phyloP scores from a whole-genome alignment of 1,140 invertebrate genomes.

The Ptiloglossa arizonensis region DNA sequence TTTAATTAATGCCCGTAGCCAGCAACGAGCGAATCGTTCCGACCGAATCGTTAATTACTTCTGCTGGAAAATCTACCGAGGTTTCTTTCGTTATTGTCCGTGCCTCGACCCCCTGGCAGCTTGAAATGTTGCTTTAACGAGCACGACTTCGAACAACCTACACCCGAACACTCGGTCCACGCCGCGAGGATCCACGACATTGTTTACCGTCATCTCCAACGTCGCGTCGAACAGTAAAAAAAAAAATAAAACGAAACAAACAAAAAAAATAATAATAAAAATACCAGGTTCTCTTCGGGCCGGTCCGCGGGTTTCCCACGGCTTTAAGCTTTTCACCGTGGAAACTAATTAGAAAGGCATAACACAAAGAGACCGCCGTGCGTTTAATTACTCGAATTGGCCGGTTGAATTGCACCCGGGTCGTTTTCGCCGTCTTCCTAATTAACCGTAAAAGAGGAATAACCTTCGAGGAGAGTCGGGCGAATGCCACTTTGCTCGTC shows the following conservation, averaged over 20 bases:
- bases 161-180: background rate
- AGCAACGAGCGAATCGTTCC: no score
- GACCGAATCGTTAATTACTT: background rate
- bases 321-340: background rate
- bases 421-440: slow-evolving; percentile 3
- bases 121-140: background rate
- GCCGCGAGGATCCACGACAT: background rate
- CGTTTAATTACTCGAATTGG: slow-evolving; percentile 13
- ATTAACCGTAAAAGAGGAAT: slow-evolving; percentile 15
- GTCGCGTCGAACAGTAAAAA: background rate
- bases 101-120: no score
- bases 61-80: background rate
- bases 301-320: no score
- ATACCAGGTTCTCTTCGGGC: no score
- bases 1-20: background rate
- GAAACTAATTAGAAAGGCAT: slow-evolving; percentile 12
- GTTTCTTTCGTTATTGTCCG: no score
- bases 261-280: background rate
- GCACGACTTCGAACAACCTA: background rate
- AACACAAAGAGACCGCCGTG: background rate
- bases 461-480: no score
- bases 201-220: background rate
- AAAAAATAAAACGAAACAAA: background rate
- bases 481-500: background rate
- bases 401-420: background rate